phyloP scores from a whole-genome alignment of 2,888 invertebrate species.

The Heliconius cydno region DNA sequence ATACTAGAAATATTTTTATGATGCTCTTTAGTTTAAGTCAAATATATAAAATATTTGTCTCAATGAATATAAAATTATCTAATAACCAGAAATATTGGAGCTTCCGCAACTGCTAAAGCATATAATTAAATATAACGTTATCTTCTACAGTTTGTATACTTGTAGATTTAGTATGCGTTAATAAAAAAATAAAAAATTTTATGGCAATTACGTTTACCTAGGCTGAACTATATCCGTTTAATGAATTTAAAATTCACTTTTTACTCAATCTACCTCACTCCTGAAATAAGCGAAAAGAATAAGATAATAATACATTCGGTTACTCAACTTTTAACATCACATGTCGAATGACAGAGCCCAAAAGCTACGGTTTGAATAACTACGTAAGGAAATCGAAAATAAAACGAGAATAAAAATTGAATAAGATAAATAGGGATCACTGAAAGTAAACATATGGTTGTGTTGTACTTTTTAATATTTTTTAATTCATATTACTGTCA shows the following conservation, averaged over 20 bases:
- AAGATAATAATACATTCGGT: neutral
- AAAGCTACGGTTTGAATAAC: neutral
- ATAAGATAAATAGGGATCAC: neutral
- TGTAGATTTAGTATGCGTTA: neutral
- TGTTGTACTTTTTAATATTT: too few species aligned
- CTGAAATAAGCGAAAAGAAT: neutral
- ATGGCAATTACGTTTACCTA: neutral
- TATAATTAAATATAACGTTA: neutral
- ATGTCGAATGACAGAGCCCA: neutral
- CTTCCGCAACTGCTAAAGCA: neutral
- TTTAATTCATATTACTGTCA: neutral
- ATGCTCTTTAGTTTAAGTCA: too few species aligned
- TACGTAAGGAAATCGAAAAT: neutral
- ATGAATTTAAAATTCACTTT: neutral
- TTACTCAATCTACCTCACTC: neutral
- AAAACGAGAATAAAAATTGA: too few species aligned
- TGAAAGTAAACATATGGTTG: too few species aligned
- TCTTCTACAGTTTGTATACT: neutral
- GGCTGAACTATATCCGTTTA: neutral
- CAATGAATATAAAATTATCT: neutral
- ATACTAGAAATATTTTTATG: too few species aligned
- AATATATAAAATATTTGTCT: neutral
- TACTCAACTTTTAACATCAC: neutral
- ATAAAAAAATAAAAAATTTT: neutral
- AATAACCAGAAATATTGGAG: neutral